Evolutionary conservation across 2,797 vertebrate genomes (phyloP).

Genomic region (Anniella stebbinsi): DNA sequence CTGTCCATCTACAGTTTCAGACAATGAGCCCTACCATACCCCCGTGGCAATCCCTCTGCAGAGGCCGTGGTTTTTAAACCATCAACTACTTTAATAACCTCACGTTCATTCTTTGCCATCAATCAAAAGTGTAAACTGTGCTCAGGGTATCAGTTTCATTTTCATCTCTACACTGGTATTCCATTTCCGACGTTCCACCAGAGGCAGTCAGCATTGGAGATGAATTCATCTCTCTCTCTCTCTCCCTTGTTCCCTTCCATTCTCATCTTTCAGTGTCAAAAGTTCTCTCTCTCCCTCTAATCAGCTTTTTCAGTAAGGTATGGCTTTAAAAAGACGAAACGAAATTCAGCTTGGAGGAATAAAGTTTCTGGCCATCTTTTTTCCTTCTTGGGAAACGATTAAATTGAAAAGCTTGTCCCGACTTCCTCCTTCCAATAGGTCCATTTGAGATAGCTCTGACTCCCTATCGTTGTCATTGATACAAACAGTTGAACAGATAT

Average conservation of each 20-base stretch:
- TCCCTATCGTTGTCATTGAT: neutral
- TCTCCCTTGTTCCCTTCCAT: neutral
- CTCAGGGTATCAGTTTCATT: conserved; percentile 38
- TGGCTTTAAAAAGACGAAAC: neutral
- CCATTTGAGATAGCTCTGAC: neutral
- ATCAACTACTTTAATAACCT: conserved; percentile 32
- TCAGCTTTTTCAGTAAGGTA: conserved; percentile 23
- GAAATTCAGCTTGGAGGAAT: neutral
- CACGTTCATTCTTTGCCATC: conserved; percentile 21
- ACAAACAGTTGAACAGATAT: neutral
- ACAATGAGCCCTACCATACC: neutral
- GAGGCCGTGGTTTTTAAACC: conserved; percentile 20
- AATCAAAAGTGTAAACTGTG: conserved; percentile 36
- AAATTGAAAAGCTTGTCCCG: neutral
- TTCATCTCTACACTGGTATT: conserved; percentile 41
- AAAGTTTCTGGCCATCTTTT: conserved; percentile 1
- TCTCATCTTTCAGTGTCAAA: conserved; percentile 47
- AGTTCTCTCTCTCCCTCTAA: conserved; percentile 2
- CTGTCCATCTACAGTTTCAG: neutral
- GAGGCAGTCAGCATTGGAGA: conserved; percentile 23
- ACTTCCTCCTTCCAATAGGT: neutral
- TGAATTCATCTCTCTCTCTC: conserved; percentile 29
- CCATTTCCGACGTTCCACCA: conserved; percentile 40
- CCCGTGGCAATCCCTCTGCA: neutral
- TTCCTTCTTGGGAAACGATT: neutral